Evolutionary conservation across 2,113 vertebrate species (phyloP), one percentile per base, ranked within the genome.

Genomic region (Eptesicus fuscus): DNA sequence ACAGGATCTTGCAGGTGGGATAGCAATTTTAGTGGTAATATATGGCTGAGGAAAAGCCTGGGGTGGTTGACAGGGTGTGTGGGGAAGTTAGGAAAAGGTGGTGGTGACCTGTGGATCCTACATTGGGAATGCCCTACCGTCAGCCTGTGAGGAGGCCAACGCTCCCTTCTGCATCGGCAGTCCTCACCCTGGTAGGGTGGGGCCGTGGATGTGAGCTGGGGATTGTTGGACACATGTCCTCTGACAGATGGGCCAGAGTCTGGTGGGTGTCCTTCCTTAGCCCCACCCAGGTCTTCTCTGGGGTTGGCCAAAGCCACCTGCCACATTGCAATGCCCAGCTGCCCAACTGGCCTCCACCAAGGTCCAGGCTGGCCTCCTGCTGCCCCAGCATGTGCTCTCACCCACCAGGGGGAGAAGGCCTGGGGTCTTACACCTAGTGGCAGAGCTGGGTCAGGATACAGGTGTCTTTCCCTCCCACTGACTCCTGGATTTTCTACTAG

Each of bases 301-400:
- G 89, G 87, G 63, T 91, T 88, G 74, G 47, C 51, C 14, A 9
- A 73, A 77, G 71, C 84, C 96, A 96, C 87, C 94, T 96, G 96
- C 88, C 61, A 35, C 83, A 77, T 76, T 71, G 93, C 67, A 90
- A 82, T 88, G 76, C 42, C 18, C 92, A 94, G 78, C 92, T 95
- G 90, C 83, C 79, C 65, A 4, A 11, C 25, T 40, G 37, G 42
- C 49, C 76, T 85, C 42, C n/a, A 17, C 51, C 0, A 1, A 73
- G 78, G 63, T 65, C 70, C 61, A 44, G 44, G 47, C 71, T 51
- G 42, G 76, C 20, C 47, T 61, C 42, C 76, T 67, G 18, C 49
- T 61, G 32, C 51, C 86, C 51, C 40, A 11, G 37, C 77, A 70
- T 53, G 47, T 40, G 53, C 76, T 10, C 83, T 85, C 20, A 51